Conservation (phyloP, 2,888 invertebrate genomes). For the Eurytoma adleriae region DNA sequence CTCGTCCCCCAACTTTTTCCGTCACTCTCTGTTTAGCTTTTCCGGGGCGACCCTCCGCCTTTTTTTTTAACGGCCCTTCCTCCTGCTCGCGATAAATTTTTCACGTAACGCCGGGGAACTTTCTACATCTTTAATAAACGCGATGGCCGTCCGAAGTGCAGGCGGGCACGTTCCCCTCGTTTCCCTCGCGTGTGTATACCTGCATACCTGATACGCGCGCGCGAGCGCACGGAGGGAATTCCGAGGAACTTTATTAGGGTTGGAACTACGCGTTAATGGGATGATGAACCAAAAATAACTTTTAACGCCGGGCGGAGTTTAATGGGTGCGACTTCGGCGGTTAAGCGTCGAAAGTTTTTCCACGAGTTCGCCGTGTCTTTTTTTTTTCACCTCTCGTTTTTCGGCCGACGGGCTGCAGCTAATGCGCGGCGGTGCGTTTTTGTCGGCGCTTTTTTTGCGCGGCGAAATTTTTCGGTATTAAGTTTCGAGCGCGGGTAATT, state of each 20-base stretch:
- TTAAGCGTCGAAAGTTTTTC: constrained; percentile 24
- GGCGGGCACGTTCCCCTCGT: background rate
- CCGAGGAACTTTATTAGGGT: constrained; percentile 45
- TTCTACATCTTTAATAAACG: constrained; percentile 65
- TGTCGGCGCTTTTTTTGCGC: background rate
- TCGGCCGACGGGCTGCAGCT: background rate
- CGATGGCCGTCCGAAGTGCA: constrained; percentile 14
- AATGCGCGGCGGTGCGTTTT: background rate
- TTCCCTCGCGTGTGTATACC: constrained; percentile 28
- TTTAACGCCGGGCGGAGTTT: constrained; percentile 40
- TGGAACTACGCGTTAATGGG: constrained; percentile 44
- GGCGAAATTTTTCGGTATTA: constrained; percentile 24
- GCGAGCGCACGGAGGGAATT: background rate
- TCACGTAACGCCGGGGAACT: constrained; percentile 58
- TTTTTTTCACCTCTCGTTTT: background rate
- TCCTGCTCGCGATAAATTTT: constrained; percentile 61
- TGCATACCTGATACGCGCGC: constrained; percentile 39
- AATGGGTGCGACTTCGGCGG: constrained; percentile 42
- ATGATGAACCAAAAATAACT: constrained; percentile 54
- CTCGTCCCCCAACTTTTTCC: background rate
- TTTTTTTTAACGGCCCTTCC: background rate
- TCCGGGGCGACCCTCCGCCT: background rate
- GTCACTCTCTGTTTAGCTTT: constrained; percentile 2
- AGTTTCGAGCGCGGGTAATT: constrained; percentile 10
- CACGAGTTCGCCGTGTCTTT: background rate